Percentiles rank a stretch among this genome's conserved stretches.
Conservation (phyloP, 23 tunicate genomes). For the Styela plicata region DNA sequence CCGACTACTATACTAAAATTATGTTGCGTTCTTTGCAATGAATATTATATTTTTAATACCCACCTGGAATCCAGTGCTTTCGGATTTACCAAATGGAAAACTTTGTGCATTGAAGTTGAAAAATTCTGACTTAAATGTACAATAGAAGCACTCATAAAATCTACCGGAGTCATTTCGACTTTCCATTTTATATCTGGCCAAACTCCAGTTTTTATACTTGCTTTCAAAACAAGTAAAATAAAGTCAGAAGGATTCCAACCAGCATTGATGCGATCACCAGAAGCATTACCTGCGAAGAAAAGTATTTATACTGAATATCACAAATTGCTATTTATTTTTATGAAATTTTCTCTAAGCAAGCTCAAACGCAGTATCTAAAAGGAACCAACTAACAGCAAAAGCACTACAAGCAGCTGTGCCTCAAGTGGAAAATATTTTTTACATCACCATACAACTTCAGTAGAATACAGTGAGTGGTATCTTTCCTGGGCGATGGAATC, state of each 20-base stretch:
- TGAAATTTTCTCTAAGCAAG: too few relatives aligned
- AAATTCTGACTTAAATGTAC: slow-evolving; percentile 55
- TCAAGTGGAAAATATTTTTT: too few relatives aligned
- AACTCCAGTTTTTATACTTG: slow-evolving; percentile 58
- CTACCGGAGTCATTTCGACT: slow-evolving; percentile 89
- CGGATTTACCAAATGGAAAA: slow-evolving; percentile 76
- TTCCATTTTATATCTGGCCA: slow-evolving; percentile 82
- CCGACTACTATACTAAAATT: neutral
- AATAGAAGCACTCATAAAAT: slow-evolving; percentile 71
- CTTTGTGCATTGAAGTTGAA: slow-evolving; percentile 58
- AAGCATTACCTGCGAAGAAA: slow-evolving; percentile 81
- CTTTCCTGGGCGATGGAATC: too few relatives aligned
- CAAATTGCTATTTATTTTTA: too few relatives aligned
- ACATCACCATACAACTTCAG: too few relatives aligned
- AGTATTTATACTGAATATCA: too few relatives aligned
- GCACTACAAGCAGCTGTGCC: too few relatives aligned
- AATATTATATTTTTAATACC: neutral
- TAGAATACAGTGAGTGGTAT: too few relatives aligned
- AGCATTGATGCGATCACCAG: slow-evolving; percentile 57
- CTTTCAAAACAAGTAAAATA: slow-evolving; percentile 76
- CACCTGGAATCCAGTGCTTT: slow-evolving; percentile 33
- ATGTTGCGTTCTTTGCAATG: neutral
- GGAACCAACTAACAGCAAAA: too few relatives aligned
- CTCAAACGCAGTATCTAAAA: too few relatives aligned
- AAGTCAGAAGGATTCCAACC: slow-evolving; percentile 88